Conservation (phyloP, 23 tunicate genomes). For the Clavelina lepadiformis region DNA sequence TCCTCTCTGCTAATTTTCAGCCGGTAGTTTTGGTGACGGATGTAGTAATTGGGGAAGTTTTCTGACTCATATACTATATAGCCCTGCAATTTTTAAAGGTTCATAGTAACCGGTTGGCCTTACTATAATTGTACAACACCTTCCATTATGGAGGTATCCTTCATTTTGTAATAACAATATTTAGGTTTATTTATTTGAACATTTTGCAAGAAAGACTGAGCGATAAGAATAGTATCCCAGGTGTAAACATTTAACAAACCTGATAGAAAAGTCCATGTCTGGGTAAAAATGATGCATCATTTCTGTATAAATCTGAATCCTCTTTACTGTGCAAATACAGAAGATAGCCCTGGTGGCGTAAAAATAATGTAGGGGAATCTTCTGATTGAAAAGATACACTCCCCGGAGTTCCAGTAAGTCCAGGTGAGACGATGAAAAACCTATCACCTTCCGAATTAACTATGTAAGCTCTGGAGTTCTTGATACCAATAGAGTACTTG, state of each 20-base stretch:
- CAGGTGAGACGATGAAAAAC: conserved; percentile 3
- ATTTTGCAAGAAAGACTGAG: too few species aligned
- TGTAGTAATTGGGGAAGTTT: conserved; percentile 14
- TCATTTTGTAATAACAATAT: too few species aligned
- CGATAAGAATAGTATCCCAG: too few species aligned
- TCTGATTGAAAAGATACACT: conserved; percentile 15
- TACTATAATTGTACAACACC: too few species aligned
- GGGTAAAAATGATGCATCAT: conserved; percentile 7
- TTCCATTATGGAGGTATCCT: too few species aligned
- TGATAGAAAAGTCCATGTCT: neutral
- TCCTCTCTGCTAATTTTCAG: conserved; percentile 2
- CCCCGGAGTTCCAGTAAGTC: conserved; percentile 2
- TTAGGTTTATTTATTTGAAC: too few species aligned
- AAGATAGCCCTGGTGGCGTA: conserved; percentile 12
- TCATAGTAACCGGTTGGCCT: too few species aligned
- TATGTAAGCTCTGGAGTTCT: neutral
- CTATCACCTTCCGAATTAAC: conserved; percentile 2
- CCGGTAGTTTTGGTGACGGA: conserved; percentile 24
- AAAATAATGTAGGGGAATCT: neutral
- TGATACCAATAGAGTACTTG: neutral
- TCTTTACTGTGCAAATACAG: neutral
- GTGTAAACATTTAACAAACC: too few species aligned
- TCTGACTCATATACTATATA: conserved; percentile 12
- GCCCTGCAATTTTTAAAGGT: conserved; percentile 2
- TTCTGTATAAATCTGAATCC: neutral